These are phyloP conservation scores for Aphelocoma californica DNA, from an alignment of 2,797 vertebrate species.

Conservation along the genomic window DNA sequence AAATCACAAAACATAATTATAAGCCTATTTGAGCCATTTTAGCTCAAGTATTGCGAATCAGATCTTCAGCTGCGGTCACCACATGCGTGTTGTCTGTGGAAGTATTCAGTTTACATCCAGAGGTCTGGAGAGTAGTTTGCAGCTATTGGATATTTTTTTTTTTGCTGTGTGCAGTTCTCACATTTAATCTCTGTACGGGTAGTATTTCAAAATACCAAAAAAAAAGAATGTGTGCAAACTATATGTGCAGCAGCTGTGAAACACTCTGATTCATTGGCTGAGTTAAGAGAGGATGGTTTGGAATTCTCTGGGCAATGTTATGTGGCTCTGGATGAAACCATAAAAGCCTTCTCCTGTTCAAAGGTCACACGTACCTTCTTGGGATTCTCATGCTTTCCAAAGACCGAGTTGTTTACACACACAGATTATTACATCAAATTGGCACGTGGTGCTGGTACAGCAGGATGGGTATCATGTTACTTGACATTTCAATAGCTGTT, in stretches of 20 bases:
- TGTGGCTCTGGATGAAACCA: background rate
- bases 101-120: background rate
- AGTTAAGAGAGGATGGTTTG: background rate
- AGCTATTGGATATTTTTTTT: background rate
- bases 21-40: background rate
- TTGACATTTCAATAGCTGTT: background rate
- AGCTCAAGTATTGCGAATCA: background rate
- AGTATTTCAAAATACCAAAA: background rate
- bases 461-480: background rate
- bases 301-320: background rate
- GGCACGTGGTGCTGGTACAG: background rate
- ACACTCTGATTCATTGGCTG: background rate
- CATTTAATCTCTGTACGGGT: background rate
- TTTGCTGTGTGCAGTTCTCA: background rate
- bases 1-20: background rate
- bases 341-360: background rate
- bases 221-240: background rate
- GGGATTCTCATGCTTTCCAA: background rate
- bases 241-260: background rate
- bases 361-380: background rate
- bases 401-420: background rate
- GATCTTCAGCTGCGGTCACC: background rate
- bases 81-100: background rate
- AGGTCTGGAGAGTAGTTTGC: background rate
- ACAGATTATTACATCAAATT: background rate